These are phyloP conservation scores for Drosophila eugracilis DNA, from an alignment of 1,140 invertebrate species.

Conservation along the genomic window DNA sequence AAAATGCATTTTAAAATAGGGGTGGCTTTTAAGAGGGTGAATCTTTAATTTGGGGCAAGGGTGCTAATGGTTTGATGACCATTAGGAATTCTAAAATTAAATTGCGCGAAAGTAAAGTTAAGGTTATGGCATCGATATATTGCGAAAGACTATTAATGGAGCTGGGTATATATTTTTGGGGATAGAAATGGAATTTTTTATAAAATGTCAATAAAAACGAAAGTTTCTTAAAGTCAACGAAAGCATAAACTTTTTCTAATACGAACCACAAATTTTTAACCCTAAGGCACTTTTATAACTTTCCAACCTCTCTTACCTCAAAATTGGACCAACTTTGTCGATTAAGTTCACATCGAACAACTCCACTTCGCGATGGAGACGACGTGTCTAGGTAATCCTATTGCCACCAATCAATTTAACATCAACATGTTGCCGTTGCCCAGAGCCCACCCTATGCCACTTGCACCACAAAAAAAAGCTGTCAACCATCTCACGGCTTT, in stretches of 20 bases:
- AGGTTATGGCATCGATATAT: no score
- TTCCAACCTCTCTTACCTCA: neutral
- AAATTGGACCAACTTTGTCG: conserved; percentile 2
- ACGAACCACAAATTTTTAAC: neutral
- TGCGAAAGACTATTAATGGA: no score
- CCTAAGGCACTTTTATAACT: neutral
- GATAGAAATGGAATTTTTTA: neutral
- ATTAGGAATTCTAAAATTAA: conserved; percentile 55
- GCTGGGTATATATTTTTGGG: neutral
- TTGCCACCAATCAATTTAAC: conserved; percentile 49
- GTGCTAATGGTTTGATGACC: conserved; percentile 61
- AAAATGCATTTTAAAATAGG: conserved; percentile 73
- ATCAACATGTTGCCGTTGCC: conserved; percentile 16
- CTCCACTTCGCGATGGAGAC: conserved; percentile 15
- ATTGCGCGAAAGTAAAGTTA: conserved; percentile 50
- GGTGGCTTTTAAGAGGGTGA: conserved; percentile 16
- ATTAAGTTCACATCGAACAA: neutral
- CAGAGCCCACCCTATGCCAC: conserved; percentile 3
- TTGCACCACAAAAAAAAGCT: conserved; percentile 20
- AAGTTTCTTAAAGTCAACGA: neutral
- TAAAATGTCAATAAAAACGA: neutral
- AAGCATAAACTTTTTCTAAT: no score
- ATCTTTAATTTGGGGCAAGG: conserved; percentile 16
- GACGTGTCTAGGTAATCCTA: conserved; percentile 30
- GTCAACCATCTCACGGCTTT: conserved; percentile 55